phyloP scores from a whole-genome alignment of 1,140 invertebrate species.

The Eumaeus atala region DNA sequence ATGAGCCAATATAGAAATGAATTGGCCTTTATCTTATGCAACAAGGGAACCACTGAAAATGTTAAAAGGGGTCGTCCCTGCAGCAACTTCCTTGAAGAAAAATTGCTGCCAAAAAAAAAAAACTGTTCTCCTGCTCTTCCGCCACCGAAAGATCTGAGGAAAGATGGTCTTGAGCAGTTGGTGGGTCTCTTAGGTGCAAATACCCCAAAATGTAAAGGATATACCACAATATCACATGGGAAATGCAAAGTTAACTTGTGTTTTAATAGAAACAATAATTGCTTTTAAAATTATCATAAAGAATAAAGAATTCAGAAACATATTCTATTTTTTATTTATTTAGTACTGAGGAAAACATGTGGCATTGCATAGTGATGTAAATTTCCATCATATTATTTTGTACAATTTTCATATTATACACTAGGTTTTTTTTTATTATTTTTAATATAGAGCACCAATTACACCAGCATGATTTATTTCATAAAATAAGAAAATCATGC shows the following conservation, averaged over 20 bases:
- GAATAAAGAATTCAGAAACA: constrained; percentile 33
- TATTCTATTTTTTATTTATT: constrained; percentile 38
- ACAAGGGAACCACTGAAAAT: too few species aligned
- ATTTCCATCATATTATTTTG: constrained; percentile 38
- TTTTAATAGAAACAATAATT: constrained; percentile 35
- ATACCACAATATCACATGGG: constrained; percentile 33
- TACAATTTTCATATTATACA: constrained; percentile 26
- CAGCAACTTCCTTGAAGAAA: constrained; percentile 30
- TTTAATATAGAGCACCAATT: constrained; percentile 34
- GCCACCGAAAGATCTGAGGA: constrained; percentile 35
- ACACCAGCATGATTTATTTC: constrained; percentile 32
- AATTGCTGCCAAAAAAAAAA: constrained; percentile 35
- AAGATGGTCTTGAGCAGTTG: constrained; percentile 40
- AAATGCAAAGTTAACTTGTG: constrained; percentile 35
- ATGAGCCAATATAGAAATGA: constrained; percentile 45
- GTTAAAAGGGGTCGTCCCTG: too few species aligned
- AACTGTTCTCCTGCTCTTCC: constrained; percentile 31
- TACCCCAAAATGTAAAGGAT: constrained; percentile 37
- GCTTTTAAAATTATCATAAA: constrained; percentile 36
- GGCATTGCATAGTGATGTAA: constrained; percentile 31
- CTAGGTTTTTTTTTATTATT: constrained; percentile 30
- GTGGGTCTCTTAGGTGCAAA: constrained; percentile 31
- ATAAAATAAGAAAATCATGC: constrained; percentile 34
- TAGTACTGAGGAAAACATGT: constrained; percentile 35
- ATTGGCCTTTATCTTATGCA: constrained; percentile 42